Evolutionary conservation across 2,888 invertebrate species (phyloP).

Genomic region (Ochropacha duplaris): DNA sequence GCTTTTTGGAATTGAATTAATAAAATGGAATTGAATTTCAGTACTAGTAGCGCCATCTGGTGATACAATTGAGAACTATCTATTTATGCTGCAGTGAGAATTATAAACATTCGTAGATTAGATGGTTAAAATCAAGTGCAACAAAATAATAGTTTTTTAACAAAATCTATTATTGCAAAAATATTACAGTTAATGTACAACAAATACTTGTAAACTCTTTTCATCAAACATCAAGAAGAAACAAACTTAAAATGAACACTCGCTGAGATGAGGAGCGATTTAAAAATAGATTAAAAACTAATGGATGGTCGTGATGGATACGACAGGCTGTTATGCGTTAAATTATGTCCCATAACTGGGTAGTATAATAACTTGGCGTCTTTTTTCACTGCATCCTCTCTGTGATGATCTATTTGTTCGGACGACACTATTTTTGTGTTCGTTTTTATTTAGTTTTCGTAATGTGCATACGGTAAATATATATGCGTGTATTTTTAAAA

Average conservation of each 20-base stretch:
- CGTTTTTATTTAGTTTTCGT: neutral
- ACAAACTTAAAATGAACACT: constrained; percentile 9
- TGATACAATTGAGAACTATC: neutral
- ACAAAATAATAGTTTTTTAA: no score
- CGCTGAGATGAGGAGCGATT: constrained; percentile 24
- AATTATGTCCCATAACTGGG: constrained; percentile 48
- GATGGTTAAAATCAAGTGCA: no score
- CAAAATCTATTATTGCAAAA: no score
- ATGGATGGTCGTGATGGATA: constrained; percentile 37
- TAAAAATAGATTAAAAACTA: constrained; percentile 57
- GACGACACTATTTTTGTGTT: neutral
- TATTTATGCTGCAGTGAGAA: neutral
- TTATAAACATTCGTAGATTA: neutral
- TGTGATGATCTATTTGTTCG: constrained; percentile 38
- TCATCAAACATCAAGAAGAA: neutral
- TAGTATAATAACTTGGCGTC: constrained; percentile 33
- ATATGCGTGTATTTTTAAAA: neutral
- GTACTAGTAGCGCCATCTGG: neutral
- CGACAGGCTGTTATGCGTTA: constrained; percentile 37
- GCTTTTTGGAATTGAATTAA: neutral
- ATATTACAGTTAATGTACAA: neutral
- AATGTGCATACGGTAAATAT: neutral
- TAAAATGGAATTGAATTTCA: neutral
- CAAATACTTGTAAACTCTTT: neutral
- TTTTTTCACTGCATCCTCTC: constrained; percentile 38